Base-by-base conservation (phyloP, 2,888 invertebrate species). In the Phorcus lineatus region DNA sequence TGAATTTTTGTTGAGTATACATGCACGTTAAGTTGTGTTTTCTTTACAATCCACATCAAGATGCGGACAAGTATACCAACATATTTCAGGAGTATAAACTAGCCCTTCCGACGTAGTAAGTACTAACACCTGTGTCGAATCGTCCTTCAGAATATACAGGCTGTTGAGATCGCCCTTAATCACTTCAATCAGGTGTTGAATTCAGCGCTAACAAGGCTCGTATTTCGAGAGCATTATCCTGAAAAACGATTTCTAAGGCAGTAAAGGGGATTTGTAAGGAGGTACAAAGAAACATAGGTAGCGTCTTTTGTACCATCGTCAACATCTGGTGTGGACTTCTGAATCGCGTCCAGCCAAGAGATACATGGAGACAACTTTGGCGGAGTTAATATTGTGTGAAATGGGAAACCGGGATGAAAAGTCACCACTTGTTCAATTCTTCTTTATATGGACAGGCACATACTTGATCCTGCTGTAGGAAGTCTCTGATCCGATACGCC, bases 371-470 rank as follows among this genome's bases (percentile, higher is more conserved):
- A 24, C 28, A 62, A 62, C 28, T 62, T 62, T 62, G 16, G 24
- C 62, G 28, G 62, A 62, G 62, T 62, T 62, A 62, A 62, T 62
- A 62, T 62, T 62, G 28, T 62, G 62, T 62, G 62, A 62, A 62
- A 62, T 62, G 28, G 24, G 62, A 62, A 13, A 62, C 28, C 62
- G 28, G 28, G 62, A 62, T 22, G 62, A 62, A 62, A 62, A 62
- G 70, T 47, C 70, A 74, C 11, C 70, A 36, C 19, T 47, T 22
- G 40, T 74, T 74, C 70, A 74, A 40, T 74, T 74, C 70, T 74
- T 74, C 70, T 36, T 36, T 19, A 36, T 74, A 36, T 74, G 36
- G 47, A 28, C 62, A 62, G 62, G 24, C 22, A 74, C 47, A 74
- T 47, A 52, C 52, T 74, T 74, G 74, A 74, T 74, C 74, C 52